These are phyloP conservation scores for Neotragus moschatus DNA, from an alignment of 2,113 vertebrate genomes.

Conservation along the genomic window DNA sequence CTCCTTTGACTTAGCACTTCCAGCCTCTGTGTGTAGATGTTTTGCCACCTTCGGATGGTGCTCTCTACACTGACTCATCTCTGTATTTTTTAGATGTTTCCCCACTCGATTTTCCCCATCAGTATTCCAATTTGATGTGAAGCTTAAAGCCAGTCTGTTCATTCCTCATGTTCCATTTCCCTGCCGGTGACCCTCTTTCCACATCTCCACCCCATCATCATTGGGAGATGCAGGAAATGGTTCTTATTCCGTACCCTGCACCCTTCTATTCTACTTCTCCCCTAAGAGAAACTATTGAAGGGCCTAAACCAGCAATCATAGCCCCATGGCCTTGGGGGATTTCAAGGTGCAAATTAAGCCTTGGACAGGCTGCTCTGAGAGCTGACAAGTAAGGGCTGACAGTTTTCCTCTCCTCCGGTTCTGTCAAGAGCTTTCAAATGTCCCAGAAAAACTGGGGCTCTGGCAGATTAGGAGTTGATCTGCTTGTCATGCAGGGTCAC, in stretches of 20 bases:
- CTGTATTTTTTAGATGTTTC: slow-evolving; percentile 48
- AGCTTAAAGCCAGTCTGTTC: slow-evolving; percentile 3
- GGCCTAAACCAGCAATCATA: slow-evolving; percentile 63
- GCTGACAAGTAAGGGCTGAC: slow-evolving; percentile 33
- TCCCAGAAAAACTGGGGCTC: slow-evolving; percentile 46
- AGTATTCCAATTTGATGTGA: neutral
- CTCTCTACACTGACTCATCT: slow-evolving; percentile 63
- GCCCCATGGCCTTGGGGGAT: slow-evolving; percentile 1
- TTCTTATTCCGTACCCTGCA: neutral
- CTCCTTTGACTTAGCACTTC: slow-evolving; percentile 73
- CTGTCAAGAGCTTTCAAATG: slow-evolving; percentile 33
- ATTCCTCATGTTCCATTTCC: neutral
- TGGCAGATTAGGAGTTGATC: slow-evolving; percentile 56
- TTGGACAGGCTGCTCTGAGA: neutral
- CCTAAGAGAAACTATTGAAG: neutral
- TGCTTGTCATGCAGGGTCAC: slow-evolving; percentile 53
- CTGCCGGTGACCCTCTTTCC: neutral
- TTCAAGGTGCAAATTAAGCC: slow-evolving; percentile 54
- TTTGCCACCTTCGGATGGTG: slow-evolving; percentile 55
- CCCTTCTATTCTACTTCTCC: neutral
- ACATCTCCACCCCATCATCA: neutral
- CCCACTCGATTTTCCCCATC: neutral
- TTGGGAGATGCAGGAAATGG: neutral
- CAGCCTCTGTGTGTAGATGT: slow-evolving; percentile 53
- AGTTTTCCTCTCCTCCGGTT: slow-evolving; percentile 19